These are phyloP conservation scores for Strongylocentrotus purpuratus DNA, from an alignment of 35 echinoderm and acorn worm species.

Conservation along the genomic window DNA sequence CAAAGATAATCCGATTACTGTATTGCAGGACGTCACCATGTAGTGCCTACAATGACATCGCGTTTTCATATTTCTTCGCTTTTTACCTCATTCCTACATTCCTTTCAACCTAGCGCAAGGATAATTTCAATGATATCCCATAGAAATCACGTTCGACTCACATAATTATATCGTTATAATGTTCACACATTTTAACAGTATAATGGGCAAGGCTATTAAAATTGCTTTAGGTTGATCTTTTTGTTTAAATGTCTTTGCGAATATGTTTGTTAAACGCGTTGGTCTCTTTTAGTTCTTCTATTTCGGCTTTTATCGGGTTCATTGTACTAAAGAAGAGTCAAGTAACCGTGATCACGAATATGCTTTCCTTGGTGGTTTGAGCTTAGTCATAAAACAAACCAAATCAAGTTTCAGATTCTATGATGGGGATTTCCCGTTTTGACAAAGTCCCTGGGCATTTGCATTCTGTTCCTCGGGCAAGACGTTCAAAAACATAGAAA, in stretches of 20 bases:
- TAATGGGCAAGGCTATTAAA: no score
- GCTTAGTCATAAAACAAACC: slow-evolving; percentile 4
- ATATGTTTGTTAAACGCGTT: no score
- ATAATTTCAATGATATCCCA: no score
- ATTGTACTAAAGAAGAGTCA: not conserved
- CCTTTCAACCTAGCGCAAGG: no score
- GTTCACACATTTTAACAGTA: no score
- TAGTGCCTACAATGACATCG: no score
- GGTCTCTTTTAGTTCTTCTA: not conserved
- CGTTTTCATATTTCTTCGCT: no score
- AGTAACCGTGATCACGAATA: not conserved
- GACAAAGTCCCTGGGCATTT: not conserved
- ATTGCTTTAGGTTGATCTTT: no score
- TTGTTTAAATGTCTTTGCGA: no score
- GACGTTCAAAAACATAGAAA: not conserved
- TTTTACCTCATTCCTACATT: no score
- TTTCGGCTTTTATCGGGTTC: not conserved
- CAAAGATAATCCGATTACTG: not conserved
- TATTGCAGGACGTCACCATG: not conserved
- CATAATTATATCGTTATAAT: no score
- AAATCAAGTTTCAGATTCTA: slow-evolving; percentile 19
- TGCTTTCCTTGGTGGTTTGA: not conserved
- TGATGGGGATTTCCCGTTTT: slow-evolving; percentile 9
- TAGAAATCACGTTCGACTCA: no score
- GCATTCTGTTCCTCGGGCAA: not conserved